Conservation (phyloP, 2,888 invertebrate species). For the Amiota mariae region DNA sequence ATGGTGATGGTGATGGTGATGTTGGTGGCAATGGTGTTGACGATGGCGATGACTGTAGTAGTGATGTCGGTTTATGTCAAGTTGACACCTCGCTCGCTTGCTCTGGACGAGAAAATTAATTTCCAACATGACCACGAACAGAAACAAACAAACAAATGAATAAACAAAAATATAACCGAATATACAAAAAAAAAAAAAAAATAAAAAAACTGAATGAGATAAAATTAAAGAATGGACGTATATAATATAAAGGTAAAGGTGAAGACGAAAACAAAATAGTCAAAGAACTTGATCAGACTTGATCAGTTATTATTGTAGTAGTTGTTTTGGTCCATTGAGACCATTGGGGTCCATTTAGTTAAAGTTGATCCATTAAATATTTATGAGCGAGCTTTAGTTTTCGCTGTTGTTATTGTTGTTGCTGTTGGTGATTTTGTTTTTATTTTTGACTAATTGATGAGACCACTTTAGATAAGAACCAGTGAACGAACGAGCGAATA, state of each 20-base stretch:
- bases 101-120: neutral
- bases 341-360: neutral
- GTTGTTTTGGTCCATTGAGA: slow-evolving; percentile 25
- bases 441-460: slow-evolving; percentile 61
- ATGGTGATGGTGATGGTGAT: no score
- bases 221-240: neutral
- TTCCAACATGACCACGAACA: slow-evolving; percentile 27
- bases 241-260: no score
- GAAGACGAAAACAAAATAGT: slow-evolving; percentile 12
- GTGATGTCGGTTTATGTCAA: slow-evolving; percentile 58
- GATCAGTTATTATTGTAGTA: slow-evolving; percentile 15
- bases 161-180: neutral
- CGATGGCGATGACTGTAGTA: no score
- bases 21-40: no score
- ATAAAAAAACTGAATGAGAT: slow-evolving; percentile 9
- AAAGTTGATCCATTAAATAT: slow-evolving; percentile 53
- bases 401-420: neutral
- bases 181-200: no score
- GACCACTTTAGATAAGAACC: slow-evolving; percentile 44
- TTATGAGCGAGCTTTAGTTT: slow-evolving; percentile 59
- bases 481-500: neutral
- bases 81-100: slow-evolving; percentile 59
- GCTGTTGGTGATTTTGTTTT: neutral
- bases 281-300: neutral
- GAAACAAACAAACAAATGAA: neutral